Evolutionary conservation across 2,797 vertebrate species (phyloP), one percentile per base, ranked within the genome.

Genomic region (Oreonectes daqikongensis): DNA sequence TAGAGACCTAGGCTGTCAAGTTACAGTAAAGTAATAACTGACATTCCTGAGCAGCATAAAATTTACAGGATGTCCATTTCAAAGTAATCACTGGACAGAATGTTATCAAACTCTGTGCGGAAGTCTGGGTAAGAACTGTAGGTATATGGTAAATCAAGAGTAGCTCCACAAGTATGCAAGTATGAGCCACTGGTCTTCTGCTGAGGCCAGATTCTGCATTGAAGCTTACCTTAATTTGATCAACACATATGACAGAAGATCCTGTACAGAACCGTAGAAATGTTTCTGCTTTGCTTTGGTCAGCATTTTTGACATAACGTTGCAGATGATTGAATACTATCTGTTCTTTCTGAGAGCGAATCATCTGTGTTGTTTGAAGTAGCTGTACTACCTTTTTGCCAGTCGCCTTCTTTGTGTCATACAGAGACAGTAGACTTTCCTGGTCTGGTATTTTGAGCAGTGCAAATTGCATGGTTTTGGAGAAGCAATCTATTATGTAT

Each of bases 61-160:
- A 46, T 46, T 46, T 17, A 46, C 14, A 59, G 28, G 12, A 83
- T 80, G 63, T 78, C 74, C 79, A 80, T 85, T 61, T 74, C 40
- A 28, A 85, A 74, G 57, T 70, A 81, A 63, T 78, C 61, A 5
- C 66, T 74, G 3, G 78, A 72, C 1, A 84, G 63, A 5, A 83
- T 84, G 53, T 77, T 79, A 18, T 87, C 71, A 78, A 86, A 79
- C 60, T 84, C 81, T 0, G 53, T 79, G 44, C 14, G 35, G 40
- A 85, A 81, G 35, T 82, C 80, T 4, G 82, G 81, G 32, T 81
- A 83, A 64, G 75, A 84, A 11, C 55, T 84, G 48, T 83, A 84
- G 0, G 70, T 83, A 4, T 2, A 65, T 9, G 81, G 72, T 12
- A 84, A 18, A 44, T 86, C 82, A 28, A 84, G 72, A 0, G 71